A percentile compares a stretch with the other conserved stretches of the same genome.
These are phyloP conservation scores for Apeltes quadracus DNA, from an alignment of 2,113 vertebrate genomes.

Conservation along the genomic window DNA sequence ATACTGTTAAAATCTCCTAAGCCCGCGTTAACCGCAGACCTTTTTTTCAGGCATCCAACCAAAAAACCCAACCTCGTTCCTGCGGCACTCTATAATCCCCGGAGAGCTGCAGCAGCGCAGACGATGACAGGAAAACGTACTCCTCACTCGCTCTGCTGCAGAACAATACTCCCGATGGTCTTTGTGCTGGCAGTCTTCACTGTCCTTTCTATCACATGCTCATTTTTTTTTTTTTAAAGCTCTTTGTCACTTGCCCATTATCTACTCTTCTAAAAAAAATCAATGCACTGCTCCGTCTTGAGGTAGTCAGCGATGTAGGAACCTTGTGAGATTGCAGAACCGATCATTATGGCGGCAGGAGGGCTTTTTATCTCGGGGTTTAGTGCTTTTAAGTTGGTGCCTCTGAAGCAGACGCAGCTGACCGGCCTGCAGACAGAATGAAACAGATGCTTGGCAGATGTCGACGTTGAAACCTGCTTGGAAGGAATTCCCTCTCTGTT, in stretches of 20 bases:
- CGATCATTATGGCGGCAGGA: constrained; percentile 40
- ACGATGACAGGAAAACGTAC: constrained; percentile 8
- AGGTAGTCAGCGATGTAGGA: constrained; percentile 20
- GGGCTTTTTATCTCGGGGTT: constrained; percentile 39
- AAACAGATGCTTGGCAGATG: constrained; percentile 69
- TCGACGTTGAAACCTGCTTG: constrained; percentile 43
- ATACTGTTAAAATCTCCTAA: neutral
- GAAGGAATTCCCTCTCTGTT: constrained; percentile 56
- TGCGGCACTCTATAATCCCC: neutral
- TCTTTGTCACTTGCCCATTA: constrained; percentile 24
- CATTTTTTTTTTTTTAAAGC: neutral
- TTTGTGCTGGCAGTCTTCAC: neutral
- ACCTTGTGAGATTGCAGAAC: constrained; percentile 29
- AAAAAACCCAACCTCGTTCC: neutral
- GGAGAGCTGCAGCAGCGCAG: neutral
- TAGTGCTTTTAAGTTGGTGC: constrained; percentile 51
- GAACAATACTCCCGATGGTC: constrained; percentile 22
- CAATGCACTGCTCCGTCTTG: constrained; percentile 9
- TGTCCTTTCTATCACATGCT: constrained; percentile 17
- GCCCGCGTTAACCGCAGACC: neutral
- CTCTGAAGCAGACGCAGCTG: constrained; percentile 27
- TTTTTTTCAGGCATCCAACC: neutral
- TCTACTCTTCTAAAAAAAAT: constrained; percentile 38
- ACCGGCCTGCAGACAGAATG: constrained; percentile 31
- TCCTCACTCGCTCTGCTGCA: constrained; percentile 6